Conservation (phyloP, 2,888 invertebrate genomes). For the Apamea anceps region DNA sequence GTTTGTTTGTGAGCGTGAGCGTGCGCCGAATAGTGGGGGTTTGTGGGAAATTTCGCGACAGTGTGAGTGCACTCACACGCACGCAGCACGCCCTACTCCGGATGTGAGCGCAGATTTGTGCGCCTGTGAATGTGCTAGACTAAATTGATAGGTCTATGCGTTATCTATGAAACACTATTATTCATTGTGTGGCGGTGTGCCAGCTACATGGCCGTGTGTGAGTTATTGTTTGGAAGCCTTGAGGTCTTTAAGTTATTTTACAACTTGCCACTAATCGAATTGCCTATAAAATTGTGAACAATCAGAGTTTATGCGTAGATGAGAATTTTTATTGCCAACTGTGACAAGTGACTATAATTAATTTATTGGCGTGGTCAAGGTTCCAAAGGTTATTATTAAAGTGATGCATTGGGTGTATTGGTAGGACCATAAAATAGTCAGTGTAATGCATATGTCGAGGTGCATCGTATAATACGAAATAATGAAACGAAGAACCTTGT, state of each 20-base stretch:
- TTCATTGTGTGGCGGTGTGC: constrained; percentile 76
- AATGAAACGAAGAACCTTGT: constrained; percentile 69
- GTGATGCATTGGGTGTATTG: constrained; percentile 63
- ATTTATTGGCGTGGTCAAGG: constrained; percentile 84
- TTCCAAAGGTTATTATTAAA: constrained; percentile 69
- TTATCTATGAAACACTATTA: constrained; percentile 77
- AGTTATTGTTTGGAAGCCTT: constrained; percentile 77
- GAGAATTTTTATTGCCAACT: constrained; percentile 77
- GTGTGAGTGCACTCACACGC: constrained; percentile 80
- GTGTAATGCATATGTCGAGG: constrained; percentile 53
- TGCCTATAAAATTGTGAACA: constrained; percentile 85
- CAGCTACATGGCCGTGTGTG: constrained; percentile 69
- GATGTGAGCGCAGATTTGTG: constrained; percentile 88
- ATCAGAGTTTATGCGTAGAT: constrained; percentile 83
- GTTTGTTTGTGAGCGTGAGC: constrained; percentile 68
- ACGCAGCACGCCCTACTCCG: constrained; percentile 84
- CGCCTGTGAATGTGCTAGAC: constrained; percentile 86
- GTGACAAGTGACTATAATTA: constrained; percentile 80
- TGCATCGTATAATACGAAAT: constrained; percentile 52
- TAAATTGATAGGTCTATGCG: constrained; percentile 84
- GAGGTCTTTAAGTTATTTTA: constrained; percentile 85
- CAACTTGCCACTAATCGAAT: constrained; percentile 82
- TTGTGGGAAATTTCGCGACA: constrained; percentile 76
- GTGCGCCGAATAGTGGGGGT: constrained; percentile 73
- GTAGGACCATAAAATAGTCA: constrained; percentile 45